phyloP scores from a whole-genome alignment of 1,140 invertebrate genomes.

The Drosophila erecta region DNA sequence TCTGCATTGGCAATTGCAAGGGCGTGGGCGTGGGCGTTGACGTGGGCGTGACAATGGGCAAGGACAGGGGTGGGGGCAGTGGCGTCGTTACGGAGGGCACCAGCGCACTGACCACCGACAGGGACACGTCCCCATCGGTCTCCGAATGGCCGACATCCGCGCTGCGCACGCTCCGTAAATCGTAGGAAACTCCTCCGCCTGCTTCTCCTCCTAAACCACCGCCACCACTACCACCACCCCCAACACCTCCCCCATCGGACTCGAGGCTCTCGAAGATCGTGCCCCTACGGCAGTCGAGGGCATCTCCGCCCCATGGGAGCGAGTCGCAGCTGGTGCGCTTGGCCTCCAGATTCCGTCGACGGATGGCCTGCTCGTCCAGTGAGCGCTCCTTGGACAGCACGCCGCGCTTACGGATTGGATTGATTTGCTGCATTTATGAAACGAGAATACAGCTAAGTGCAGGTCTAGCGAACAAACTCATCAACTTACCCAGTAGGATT shows the following conservation, averaged over 20 bases:
- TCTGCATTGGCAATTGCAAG: constrained; percentile 9
- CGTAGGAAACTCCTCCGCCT: constrained; percentile 25
- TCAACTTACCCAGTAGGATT: too few species aligned
- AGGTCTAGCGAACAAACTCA: too few species aligned
- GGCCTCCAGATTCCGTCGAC: constrained; percentile 79
- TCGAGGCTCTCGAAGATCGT: constrained; percentile 83
- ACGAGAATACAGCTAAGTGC: too few species aligned
- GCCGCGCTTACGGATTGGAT: constrained; percentile 71
- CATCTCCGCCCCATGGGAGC: constrained; percentile 80
- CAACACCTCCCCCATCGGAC: constrained; percentile 51
- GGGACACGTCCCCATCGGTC: constrained; percentile 28
- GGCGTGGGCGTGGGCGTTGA: constrained; percentile 1
- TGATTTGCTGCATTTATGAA: too few species aligned
- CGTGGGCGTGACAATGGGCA: not conserved
- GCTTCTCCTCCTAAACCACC: constrained; percentile 39
- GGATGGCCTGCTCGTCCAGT: constrained; percentile 81
- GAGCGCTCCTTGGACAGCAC: constrained; percentile 82
- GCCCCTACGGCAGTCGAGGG: constrained; percentile 70
- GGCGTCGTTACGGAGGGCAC: constrained; percentile 32
- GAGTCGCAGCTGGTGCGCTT: constrained; percentile 84
- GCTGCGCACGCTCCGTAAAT: constrained; percentile 77
- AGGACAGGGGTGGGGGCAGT: constrained; percentile 20
- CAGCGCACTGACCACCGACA: constrained; percentile 58
- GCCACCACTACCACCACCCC: constrained; percentile 1
- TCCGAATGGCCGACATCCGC: constrained; percentile 60